Evolutionary conservation across 2,888 invertebrate genomes (phyloP).

Genomic region (Dryomyza anilis): DNA sequence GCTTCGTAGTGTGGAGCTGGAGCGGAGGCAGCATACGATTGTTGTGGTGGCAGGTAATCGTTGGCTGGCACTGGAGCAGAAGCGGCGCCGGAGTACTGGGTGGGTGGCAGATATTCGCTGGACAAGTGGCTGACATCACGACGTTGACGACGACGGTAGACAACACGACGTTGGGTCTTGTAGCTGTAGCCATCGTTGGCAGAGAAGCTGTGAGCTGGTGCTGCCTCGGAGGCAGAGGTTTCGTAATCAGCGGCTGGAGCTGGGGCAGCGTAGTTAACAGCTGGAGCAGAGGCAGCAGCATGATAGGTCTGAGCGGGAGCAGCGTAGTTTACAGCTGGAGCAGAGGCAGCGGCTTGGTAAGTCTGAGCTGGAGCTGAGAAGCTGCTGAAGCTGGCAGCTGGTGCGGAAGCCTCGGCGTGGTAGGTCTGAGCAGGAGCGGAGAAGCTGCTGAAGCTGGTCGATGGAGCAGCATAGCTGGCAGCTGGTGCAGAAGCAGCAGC

Average conservation of each 20-base stretch:
- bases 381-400: not conserved
- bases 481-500: conserved; percentile 10
- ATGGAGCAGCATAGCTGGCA: conserved; percentile 28
- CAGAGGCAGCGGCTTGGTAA: conserved; percentile 35
- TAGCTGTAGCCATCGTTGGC: conserved; percentile 54
- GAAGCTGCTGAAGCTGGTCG: conserved; percentile 1
- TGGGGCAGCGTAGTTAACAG: not conserved
- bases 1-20: conserved; percentile 10
- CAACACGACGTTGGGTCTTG: conserved; percentile 48
- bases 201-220: conserved; percentile 50
- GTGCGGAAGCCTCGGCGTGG: conserved; percentile 31
- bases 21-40: conserved; percentile 27
- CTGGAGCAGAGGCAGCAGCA: conserved; percentile 28
- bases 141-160: conserved; percentile 45
- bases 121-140: conserved; percentile 51
- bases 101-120: conserved; percentile 52
- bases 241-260: conserved; percentile 29
- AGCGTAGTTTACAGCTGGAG: conserved; percentile 29
- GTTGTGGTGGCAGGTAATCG: conserved; percentile 43
- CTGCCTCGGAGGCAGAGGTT: conserved; percentile 38
- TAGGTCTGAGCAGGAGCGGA: conserved; percentile 25
- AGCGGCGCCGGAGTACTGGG: conserved; percentile 40
- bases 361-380: conserved; percentile 25
- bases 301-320: conserved; percentile 40
- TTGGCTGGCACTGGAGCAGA: conserved; percentile 38